Evolutionary conservation across 2,888 invertebrate genomes (phyloP), one percentile per base, ranked within the genome.

Genomic region (Brachyptera risi): DNA sequence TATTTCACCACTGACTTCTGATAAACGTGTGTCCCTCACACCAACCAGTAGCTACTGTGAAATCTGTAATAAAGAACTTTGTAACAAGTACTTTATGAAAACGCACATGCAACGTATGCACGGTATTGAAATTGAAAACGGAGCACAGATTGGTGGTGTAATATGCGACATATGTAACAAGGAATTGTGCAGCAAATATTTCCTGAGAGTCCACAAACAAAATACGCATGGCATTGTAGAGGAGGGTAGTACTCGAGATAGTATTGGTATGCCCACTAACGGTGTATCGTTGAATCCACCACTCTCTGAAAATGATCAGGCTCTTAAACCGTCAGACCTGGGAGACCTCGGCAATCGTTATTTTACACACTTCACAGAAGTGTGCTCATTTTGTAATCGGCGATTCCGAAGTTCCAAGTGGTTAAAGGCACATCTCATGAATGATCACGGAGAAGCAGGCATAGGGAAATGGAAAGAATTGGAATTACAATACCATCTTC

Each of bases 81-180:
- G 98, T 80, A 99, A 99, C 80, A 99, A 99, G 76, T 99, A 99
- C 75, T 99, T 99, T 77, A 93, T 99, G 90, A 95, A 97, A 75
- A 98, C 97, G 1, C 99, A 99, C 79, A 97, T 97, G 94, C 90
- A 96, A 73, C 88, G 96, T 73, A 97, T 99, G 93, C 99, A 95
- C 76, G 94, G 94, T 47, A 95, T 95, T 69, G 92, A 93, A 73
- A 88, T 95, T 56, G 93, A 94, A 76, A 92, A 92, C 71, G 93
- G 92, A 19, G 90, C 93, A 35, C 92, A 92, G 74, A 89, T 94
- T 38, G 94, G 94, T 4, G 95, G 95, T 21, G 95, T 94, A 5
- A 90, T 95, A 50, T 96, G 96, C 76, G 96, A 96, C 76, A 93
- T 99, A 67, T 99, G 99, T 76, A 94, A 96, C 79, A 96, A 96